Percentiles rank a stretch among this genome's conserved stretches.
Conservation (phyloP, 2,113 vertebrate genomes). For the Prinia subflava region DNA sequence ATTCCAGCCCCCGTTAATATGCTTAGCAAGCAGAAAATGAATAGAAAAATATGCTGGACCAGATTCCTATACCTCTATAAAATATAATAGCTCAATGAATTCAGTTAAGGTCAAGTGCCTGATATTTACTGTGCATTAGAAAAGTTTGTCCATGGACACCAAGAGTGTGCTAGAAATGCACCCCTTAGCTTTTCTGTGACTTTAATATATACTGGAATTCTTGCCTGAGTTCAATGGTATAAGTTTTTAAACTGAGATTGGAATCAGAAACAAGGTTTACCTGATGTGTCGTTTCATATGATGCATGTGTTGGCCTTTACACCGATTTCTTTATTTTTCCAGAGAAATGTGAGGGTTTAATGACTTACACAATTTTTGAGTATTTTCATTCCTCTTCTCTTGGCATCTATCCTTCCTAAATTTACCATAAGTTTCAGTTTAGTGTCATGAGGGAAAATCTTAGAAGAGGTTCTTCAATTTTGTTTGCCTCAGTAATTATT, state of each 20-base stretch:
- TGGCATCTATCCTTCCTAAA: neutral
- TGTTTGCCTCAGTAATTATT: conserved; percentile 4
- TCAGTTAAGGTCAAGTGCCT: neutral
- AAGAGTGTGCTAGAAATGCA: neutral
- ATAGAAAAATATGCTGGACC: neutral
- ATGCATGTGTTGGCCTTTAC: neutral
- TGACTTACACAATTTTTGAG: neutral
- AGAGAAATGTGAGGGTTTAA: neutral
- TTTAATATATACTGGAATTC: neutral
- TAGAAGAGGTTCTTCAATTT: neutral
- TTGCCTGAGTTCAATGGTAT: neutral
- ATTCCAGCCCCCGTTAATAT: neutral
- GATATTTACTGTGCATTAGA: neutral
- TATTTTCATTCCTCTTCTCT: neutral
- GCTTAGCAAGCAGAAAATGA: neutral
- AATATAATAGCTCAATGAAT: neutral
- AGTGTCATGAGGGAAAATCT: neutral
- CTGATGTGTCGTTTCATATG: neutral
- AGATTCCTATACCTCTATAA: neutral
- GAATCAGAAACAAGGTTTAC: neutral
- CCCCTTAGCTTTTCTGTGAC: neutral
- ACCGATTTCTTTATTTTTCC: neutral
- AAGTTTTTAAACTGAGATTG: neutral
- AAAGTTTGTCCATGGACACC: neutral
- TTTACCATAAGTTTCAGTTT: neutral